Conservation (phyloP, 2,113 vertebrate species). For the Trematomus loennbergii region DNA sequence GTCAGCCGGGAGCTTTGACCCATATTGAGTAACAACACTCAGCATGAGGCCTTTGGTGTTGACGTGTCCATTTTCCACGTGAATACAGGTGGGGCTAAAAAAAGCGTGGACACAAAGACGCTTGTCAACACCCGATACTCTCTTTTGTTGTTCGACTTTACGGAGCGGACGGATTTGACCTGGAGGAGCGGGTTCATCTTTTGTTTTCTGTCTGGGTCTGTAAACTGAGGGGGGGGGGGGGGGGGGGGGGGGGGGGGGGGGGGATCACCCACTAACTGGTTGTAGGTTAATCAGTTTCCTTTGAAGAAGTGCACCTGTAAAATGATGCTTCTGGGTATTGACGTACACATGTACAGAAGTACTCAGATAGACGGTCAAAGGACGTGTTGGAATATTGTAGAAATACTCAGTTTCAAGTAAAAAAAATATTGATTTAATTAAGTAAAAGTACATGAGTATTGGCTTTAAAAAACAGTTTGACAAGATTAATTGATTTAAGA, state of each 20-base stretch:
- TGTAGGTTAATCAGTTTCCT: background rate
- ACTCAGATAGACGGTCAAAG: no score
- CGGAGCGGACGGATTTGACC: slow-evolving; percentile 50
- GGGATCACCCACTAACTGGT: no score
- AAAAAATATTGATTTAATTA: no score
- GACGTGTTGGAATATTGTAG: no score
- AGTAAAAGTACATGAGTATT: no score
- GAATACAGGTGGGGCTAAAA: slow-evolving; percentile 53
- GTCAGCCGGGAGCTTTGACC: slow-evolving; percentile 59
- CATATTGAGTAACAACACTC: slow-evolving; percentile 62
- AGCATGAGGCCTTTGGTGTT: slow-evolving; percentile 45
- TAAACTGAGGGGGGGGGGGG: background rate
- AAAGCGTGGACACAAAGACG: slow-evolving; percentile 66
- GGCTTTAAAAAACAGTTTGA: no score
- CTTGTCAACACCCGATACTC: slow-evolving; percentile 70
- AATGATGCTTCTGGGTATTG: no score
- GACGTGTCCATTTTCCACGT: slow-evolving; percentile 45
- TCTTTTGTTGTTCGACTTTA: slow-evolving; percentile 61
- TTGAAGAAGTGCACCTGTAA: background rate
- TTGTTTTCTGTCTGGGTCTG: slow-evolving; percentile 31
- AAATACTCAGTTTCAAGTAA: no score
- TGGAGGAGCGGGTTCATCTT: slow-evolving; percentile 8
- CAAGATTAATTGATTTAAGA: no score
- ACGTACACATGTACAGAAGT: no score
- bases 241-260: no score